Percentiles rank a stretch among this genome's conserved stretches.
phyloP scores from a whole-genome alignment of 2,888 invertebrate genomes.

The Phorcus lineatus region DNA sequence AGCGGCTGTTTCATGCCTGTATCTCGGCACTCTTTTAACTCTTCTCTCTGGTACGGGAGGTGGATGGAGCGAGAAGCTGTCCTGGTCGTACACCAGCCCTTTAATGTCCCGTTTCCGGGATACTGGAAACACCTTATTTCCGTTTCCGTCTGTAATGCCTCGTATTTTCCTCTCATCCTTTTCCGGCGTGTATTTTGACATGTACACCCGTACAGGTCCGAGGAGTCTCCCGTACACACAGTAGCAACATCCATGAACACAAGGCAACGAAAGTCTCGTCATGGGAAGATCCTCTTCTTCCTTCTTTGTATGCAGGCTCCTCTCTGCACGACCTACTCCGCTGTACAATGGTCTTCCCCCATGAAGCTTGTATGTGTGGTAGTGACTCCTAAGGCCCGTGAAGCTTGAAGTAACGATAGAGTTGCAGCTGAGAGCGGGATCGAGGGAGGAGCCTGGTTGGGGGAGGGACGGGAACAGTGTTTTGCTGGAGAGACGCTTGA shows the following conservation, averaged over 20 bases:
- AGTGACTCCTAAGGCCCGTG: background rate
- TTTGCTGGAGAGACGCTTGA: background rate
- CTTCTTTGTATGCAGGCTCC: background rate
- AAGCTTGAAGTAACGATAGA: slow-evolving; percentile 1
- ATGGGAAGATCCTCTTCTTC: background rate
- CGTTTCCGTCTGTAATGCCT: slow-evolving; percentile 24
- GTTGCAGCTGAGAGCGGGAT: background rate
- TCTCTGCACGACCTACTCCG: background rate
- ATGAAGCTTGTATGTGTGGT: background rate
- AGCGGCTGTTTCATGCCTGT: no score
- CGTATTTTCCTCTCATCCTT: slow-evolving; percentile 15
- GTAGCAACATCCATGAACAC: slow-evolving; percentile 26
- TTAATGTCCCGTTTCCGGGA: slow-evolving; percentile 27
- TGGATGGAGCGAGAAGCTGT: slow-evolving; percentile 26
- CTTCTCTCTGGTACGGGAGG: background rate
- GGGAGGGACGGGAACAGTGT: background rate
- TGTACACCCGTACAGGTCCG: slow-evolving; percentile 22
- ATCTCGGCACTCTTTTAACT: no score
- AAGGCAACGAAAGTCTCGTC: slow-evolving; percentile 24
- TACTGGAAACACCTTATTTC: slow-evolving; percentile 13
- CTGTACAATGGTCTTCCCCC: background rate
- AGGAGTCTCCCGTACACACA: slow-evolving; percentile 24
- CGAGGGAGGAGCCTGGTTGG: background rate
- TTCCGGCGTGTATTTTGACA: slow-evolving; percentile 1
- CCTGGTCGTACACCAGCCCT: slow-evolving; percentile 26